Base-by-base conservation (phyloP, 2,797 vertebrate genomes). In the Cyprinodon diabolis region DNA sequence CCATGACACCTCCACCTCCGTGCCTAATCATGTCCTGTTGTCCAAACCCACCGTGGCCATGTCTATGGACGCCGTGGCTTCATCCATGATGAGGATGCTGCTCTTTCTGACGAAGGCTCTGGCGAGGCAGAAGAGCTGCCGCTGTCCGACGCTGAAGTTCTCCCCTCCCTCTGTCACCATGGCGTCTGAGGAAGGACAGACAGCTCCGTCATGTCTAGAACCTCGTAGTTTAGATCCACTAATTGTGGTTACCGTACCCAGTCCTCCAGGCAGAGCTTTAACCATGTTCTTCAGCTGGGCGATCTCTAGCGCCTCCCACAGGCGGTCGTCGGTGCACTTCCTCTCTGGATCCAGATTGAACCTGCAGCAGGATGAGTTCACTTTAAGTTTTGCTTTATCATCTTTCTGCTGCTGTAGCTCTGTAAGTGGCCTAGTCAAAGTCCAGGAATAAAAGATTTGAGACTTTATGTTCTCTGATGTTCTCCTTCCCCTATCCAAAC, bases 281-380 rank as follows among this genome's bases (percentile, higher is more conserved):
- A 99, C 98, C 96, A 99, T 96, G 84, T 99, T 97, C 94, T 99
- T 99, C 77, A 99, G 85, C 90, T 99, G 98, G 75, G 98, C 98
- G 63, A 99, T 99, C 93, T 99, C 98, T 51, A 99, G 89, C 43
- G 98, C 98, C 93, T 99, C 98, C 98, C 98, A 99, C 54, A 99
- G 97, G n/a, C 96, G 94, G 63, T 98, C 97, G 1, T 99, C 98
- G 0, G 95, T 96, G 76, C 98, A 99, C 71, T 94, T 97, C 86
- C 95, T 92, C 86, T 98, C 98, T 0, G 98, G 98, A 80, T 99
- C 98, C 77, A 99, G 95, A 92, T 99, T 99, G 81, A 99, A 98
- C 74, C 98, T 99, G 91, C 21, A 72, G 72, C 40, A 57, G 57
- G 10, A 54, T 23, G 12, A 25, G 47, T 7, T 49, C 11, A 60